These are phyloP conservation scores for Pipra filicauda DNA, from an alignment of 2,113 vertebrate genomes.

Conservation along the genomic window DNA sequence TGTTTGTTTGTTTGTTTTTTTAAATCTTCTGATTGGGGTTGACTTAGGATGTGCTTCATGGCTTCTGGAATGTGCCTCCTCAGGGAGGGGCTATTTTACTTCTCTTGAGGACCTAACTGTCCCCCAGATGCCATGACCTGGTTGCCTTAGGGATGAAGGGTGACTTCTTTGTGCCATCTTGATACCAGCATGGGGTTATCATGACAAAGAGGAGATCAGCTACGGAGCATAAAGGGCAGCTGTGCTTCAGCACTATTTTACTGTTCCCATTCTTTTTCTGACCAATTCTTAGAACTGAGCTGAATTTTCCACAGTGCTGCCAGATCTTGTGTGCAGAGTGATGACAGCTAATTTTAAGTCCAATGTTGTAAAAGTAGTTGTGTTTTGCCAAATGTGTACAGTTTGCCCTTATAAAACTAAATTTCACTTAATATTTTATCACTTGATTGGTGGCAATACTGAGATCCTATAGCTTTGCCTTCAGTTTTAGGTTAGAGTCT, in stretches of 20 bases:
- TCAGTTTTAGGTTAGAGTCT: neutral
- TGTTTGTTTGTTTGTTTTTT: neutral
- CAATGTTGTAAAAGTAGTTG: neutral
- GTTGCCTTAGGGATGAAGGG: neutral
- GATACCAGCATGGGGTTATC: fast-evolving
- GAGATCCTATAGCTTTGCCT: neutral
- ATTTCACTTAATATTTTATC: neutral
- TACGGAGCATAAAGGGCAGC: neutral
- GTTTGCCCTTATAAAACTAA: neutral
- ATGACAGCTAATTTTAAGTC: neutral
- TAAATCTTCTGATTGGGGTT: neutral
- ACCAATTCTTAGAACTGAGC: neutral
- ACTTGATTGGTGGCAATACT: neutral
- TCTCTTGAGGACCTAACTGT: neutral
- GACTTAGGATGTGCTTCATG: neutral
- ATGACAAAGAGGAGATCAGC: neutral
- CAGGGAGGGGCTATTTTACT: neutral
- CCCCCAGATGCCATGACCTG: neutral
- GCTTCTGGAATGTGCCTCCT: neutral
- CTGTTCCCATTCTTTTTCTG: neutral
- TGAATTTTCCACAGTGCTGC: neutral
- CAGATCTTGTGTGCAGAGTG: neutral
- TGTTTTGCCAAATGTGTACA: neutral
- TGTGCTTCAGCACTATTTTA: neutral
- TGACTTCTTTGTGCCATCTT: fast-evolving